Base-by-base conservation (phyloP, 2,797 vertebrate species). In the Pelochelys cantorii region DNA sequence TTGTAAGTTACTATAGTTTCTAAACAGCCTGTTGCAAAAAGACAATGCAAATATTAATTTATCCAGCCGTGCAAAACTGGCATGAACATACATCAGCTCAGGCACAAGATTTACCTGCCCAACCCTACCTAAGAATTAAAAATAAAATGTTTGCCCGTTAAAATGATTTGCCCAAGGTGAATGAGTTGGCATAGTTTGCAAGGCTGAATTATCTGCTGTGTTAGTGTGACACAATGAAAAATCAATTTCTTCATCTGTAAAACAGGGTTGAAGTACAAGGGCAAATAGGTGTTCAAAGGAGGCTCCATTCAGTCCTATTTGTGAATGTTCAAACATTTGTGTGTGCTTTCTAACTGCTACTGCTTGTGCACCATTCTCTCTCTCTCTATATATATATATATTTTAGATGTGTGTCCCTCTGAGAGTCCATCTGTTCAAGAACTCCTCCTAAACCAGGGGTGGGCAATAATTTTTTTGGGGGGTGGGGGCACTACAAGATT, bases 71-170 rank as follows among this genome's bases (percentile, higher is more conserved):
- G 0, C 18, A 37, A 71, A 85, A 79, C 1, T 29, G 85, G 62
- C 71, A 52, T 77, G 68, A 78, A 81, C 1, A 0, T 37, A 71
- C 10, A 60, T 74, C 87, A 27, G 68, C 78, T 93, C 82, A 57
- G 84, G 31, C 90, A 59, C 2, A 52, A 91, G 89, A 85, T 37
- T 91, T 77, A 89, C 87, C 79, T 86, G 14, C 71, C 59, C 75
- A 20, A 23, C 65, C 37, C 65, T 34, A n/a, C 31, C 17, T n/a
- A 71, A 22, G 20, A 71, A 71, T 71, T 71, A 37, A 71, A 71
- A 71, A 17, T 10, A 68, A 34, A 31, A 20, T 22, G 7, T 68
- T 34, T 34, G 31, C 31, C 62, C n/a, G n/a, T 34, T 34, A 29
- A 59, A 60, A 48, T 54, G 52, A 29, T 25, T 84, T 87, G 96